phyloP scores from a whole-genome alignment of 2,888 invertebrate genomes.

The Philonicus albiceps region DNA sequence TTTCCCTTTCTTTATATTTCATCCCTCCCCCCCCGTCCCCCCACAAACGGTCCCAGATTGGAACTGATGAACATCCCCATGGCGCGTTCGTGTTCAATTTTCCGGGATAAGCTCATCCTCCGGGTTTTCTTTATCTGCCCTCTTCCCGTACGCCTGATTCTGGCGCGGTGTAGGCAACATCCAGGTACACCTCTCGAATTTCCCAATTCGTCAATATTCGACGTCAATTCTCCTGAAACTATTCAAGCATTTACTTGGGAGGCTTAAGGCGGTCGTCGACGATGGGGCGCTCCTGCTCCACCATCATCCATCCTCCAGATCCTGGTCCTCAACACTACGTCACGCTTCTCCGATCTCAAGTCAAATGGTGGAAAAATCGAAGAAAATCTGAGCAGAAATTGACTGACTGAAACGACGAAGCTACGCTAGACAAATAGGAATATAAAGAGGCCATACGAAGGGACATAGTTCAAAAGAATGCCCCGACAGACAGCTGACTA shows the following conservation, averaged over 20 bases:
- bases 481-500: not conserved
- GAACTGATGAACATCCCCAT: constrained; percentile 32
- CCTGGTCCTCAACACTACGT: not conserved
- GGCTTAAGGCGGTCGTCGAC: constrained; percentile 10
- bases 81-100: constrained; percentile 36
- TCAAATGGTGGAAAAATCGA: constrained; percentile 30
- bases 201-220: constrained; percentile 40
- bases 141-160: not conserved
- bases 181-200: not conserved
- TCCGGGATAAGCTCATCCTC: constrained; percentile 31
- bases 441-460: not conserved
- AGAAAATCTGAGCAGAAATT: constrained; percentile 28
- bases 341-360: not conserved
- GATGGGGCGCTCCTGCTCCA: not conserved
- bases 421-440: not conserved
- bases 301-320: not conserved
- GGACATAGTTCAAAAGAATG: constrained; percentile 17
- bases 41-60: no score
- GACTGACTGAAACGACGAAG: constrained; percentile 14
- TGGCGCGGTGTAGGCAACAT: not conserved
- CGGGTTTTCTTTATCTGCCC: not conserved
- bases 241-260: constrained; percentile 16
- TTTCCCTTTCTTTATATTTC: not conserved
- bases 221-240: constrained; percentile 15
- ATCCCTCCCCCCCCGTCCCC: not conserved